Evolutionary conservation across 2,797 vertebrate genomes (phyloP).

Genomic region (Octomys mimax): DNA sequence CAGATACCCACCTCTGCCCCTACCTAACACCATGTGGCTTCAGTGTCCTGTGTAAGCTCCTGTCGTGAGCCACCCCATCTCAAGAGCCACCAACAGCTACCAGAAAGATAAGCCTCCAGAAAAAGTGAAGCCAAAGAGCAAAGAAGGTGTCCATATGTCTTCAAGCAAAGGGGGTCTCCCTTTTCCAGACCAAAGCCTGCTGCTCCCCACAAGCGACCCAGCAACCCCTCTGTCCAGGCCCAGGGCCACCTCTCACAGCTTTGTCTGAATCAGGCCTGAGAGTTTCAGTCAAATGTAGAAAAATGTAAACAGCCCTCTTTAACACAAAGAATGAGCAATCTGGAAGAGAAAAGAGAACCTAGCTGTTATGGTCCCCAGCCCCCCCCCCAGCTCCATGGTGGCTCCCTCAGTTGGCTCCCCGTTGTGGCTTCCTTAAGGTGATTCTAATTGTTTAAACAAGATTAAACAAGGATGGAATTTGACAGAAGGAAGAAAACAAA

Average conservation of each 20-base stretch:
- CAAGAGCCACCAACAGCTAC: neutral
- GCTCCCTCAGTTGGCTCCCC: neutral
- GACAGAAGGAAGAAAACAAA: conserved; percentile 65
- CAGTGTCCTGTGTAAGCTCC: conserved; percentile 26
- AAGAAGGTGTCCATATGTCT: neutral
- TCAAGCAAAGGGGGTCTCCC: neutral
- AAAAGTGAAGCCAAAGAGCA: neutral
- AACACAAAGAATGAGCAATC: conserved; percentile 21
- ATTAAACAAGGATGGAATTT: conserved; percentile 83
- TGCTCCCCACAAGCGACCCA: neutral
- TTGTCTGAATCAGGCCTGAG: conserved; percentile 26
- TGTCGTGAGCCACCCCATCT: neutral
- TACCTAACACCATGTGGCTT: conserved; percentile 39
- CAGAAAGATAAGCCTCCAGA: neutral
- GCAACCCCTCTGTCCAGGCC: neutral
- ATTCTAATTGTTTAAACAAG: conserved; percentile 81
- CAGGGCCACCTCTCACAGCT: conserved; percentile 5
- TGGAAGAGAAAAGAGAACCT: conserved; percentile 21
- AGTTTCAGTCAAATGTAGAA: conserved; percentile 39
- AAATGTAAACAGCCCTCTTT: neutral
- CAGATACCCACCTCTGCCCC: neutral
- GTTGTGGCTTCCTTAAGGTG: conserved; percentile 64
- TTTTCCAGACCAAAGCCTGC: neutral
- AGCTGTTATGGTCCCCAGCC: neutral
- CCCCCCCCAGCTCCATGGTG: conserved; percentile 22